Conservation (phyloP, 2,113 vertebrate genomes). For the Panthera tigris region DNA sequence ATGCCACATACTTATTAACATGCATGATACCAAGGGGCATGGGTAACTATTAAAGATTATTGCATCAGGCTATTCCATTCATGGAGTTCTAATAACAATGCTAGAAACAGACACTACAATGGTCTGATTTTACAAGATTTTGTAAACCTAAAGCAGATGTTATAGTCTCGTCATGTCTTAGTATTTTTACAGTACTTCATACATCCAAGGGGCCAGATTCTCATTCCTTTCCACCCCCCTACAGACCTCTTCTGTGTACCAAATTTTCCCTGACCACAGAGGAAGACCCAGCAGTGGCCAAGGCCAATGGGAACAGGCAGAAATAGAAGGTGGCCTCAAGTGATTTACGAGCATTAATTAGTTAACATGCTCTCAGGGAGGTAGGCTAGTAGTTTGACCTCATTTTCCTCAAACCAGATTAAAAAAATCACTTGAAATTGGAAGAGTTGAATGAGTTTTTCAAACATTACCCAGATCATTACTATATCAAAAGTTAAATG, state of each 20-base stretch:
- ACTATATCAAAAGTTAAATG: constrained; percentile 50
- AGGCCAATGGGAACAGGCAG: background rate
- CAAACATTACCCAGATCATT: constrained; percentile 26
- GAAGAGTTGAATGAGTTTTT: constrained; percentile 35
- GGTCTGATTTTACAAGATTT: background rate
- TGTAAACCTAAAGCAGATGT: constrained; percentile 55
- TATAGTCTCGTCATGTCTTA: constrained; percentile 34
- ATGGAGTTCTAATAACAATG: constrained; percentile 49
- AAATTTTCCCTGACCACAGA: constrained; percentile 9
- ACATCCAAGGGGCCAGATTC: background rate
- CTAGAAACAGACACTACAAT: constrained; percentile 43
- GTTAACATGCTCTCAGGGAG: constrained; percentile 25
- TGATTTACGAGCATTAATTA: constrained; percentile 59
- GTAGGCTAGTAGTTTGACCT: constrained; percentile 51
- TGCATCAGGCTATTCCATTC: constrained; percentile 54
- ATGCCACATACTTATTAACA: constrained; percentile 36
- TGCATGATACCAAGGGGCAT: background rate
- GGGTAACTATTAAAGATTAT: constrained; percentile 54
- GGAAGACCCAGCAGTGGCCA: background rate
- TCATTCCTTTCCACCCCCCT: background rate
- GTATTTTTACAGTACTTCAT: background rate
- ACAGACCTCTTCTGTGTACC: background rate
- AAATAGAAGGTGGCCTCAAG: constrained; percentile 36
- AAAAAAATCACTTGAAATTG: constrained; percentile 61
- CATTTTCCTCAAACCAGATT: constrained; percentile 59